phyloP scores from a whole-genome alignment of 2,797 vertebrate genomes.

The Poeciliopsis gracilis region DNA sequence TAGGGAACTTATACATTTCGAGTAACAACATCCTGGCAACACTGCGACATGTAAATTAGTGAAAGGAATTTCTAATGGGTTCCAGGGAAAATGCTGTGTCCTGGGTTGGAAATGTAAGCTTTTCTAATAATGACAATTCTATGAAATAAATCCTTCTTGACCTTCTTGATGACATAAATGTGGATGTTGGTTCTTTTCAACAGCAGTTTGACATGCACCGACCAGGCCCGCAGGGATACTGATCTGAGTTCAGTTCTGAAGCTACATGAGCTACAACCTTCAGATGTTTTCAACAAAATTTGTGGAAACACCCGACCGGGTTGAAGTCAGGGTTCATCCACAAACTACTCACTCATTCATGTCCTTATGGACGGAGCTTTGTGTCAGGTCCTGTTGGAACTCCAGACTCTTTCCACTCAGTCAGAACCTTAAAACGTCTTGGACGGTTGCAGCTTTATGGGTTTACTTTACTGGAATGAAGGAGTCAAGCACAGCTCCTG shows the following conservation, averaged over 20 bases:
- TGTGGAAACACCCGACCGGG: neutral
- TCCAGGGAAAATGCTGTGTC: neutral
- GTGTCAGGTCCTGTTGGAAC: neutral
- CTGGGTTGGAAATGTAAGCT: neutral
- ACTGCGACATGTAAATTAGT: neutral
- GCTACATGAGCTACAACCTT: neutral
- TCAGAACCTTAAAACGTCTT: neutral
- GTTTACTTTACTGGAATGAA: neutral
- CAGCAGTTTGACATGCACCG: neutral
- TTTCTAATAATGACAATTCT: neutral
- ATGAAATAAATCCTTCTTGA: neutral
- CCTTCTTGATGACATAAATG: neutral
- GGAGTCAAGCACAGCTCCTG: neutral
- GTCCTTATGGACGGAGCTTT: neutral
- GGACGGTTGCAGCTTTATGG: neutral
- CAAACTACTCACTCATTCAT: neutral
- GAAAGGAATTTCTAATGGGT: neutral
- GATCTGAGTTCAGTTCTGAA: neutral
- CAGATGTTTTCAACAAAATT: neutral
- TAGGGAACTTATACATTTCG: neutral
- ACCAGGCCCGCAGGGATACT: neutral
- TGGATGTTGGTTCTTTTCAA: neutral
- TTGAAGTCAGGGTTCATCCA: neutral
- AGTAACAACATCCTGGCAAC: neutral
- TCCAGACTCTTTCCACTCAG: neutral